These are phyloP conservation scores for Myrmophylax atrothorax DNA, from an alignment of 2,113 vertebrate species.

Conservation along the genomic window DNA sequence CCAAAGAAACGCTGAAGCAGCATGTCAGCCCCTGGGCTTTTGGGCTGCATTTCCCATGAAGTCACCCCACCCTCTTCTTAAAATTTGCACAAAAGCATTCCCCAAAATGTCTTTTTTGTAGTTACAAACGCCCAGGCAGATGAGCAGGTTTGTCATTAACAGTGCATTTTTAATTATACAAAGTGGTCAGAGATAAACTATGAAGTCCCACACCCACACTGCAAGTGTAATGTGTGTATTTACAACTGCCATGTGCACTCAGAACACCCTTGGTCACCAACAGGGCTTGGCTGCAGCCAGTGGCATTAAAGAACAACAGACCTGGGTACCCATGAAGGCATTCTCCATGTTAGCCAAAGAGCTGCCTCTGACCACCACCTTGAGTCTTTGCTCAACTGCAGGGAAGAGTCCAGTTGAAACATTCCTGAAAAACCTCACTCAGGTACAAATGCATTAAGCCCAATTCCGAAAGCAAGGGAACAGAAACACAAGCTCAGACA, in stretches of 20 bases:
- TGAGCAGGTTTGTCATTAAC: background rate
- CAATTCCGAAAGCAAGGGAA: background rate
- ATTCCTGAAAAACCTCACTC: background rate
- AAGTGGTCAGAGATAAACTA: background rate
- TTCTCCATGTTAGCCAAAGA: background rate
- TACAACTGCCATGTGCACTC: background rate
- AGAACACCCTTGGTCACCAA: background rate
- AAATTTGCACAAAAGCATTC: background rate
- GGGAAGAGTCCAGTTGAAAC: background rate
- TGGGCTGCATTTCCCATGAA: background rate
- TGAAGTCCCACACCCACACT: background rate
- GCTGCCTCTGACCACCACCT: background rate
- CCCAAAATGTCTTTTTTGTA: background rate
- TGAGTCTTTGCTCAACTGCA: background rate
- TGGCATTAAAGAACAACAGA: background rate
- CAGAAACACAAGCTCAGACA: background rate
- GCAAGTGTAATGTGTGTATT: accelerated
- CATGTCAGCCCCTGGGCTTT: background rate
- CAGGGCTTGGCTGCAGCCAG: background rate
- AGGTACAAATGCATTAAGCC: background rate
- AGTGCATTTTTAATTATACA: background rate
- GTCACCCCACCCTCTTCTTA: background rate
- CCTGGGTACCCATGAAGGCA: background rate
- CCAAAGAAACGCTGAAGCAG: background rate
- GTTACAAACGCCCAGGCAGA: background rate